Evolutionary conservation across 2,113 vertebrate genomes (phyloP), one percentile per base, ranked within the genome.

Genomic region (Scortum barcoo): DNA sequence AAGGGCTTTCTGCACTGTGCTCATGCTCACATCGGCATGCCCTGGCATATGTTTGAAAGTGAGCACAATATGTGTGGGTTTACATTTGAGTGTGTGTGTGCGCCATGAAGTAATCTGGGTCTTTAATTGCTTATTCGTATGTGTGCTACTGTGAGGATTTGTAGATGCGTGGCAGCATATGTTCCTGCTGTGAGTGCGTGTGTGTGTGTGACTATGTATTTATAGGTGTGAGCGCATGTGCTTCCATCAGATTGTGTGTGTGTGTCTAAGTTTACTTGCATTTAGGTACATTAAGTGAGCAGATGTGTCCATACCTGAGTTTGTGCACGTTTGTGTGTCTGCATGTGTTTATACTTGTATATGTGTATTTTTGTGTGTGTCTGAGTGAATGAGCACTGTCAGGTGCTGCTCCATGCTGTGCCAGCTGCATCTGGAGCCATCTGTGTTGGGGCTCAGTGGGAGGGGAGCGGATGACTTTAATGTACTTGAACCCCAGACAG

Each of bases 391-490:
- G 90, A 92, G 86, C 75, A 75, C 89, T 93, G 92, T 94, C 93
- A 95, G 92, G 93, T 94, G 94, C 89, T 92, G 89, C 86, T 88
- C 88, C 88, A 80, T 87, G 90, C 93, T 92, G 92, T 90, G 93
- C 93, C 92, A 94, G 92, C 86, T 95, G 92, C 93, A 94, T 93
- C 92, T 93, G 92, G 92, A 95, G 91, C 92, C 93, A 94, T 95
- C 93, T 95, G 94, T 93, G 93, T 86, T 85, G 89, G 82, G 87
- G 91, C 91, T 91, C 87, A 83, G 92, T 81, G 89, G 93, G 93
- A 81, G 87, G 81, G 72, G 81, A 84, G 86, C 76, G 86, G 93
- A 88, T 92, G 93, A 93, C 93, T 93, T 92, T 86, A 93, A 90
- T 92, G 90, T 84, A 93, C 92, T 93, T 92, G 93, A 92, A 94